Evolutionary conservation across 2,797 vertebrate species (phyloP).

Genomic region (Leucoraja ocellata): DNA sequence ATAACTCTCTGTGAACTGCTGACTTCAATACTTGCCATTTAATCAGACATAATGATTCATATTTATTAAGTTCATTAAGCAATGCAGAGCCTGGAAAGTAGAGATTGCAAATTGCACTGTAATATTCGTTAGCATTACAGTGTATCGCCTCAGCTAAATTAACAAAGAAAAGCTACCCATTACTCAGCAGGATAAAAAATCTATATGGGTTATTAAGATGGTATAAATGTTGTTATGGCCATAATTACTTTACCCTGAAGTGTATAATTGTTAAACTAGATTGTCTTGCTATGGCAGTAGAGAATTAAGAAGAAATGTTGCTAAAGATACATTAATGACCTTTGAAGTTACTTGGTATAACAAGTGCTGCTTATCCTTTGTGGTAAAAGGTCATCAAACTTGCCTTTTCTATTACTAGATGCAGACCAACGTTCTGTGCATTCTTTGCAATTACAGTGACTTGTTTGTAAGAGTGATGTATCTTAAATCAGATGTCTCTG

Average conservation of each 20-base stretch:
- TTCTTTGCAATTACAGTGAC: background rate
- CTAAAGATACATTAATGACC: background rate
- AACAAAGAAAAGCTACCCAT: background rate
- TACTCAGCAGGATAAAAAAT: background rate
- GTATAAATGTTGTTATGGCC: background rate
- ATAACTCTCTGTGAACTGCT: background rate
- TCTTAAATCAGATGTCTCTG: background rate
- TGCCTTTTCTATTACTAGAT: background rate
- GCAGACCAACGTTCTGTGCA: background rate
- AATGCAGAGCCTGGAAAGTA: background rate
- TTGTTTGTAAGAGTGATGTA: background rate
- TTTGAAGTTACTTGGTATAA: background rate
- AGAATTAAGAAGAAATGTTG: constrained; percentile 1
- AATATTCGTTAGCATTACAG: background rate
- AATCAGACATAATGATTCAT: constrained; percentile 28
- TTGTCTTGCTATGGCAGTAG: constrained; percentile 5
- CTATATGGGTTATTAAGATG: background rate
- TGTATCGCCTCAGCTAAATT: background rate
- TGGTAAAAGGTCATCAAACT: background rate
- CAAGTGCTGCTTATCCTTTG: background rate
- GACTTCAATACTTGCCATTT: constrained; percentile 31
- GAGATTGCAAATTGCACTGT: background rate
- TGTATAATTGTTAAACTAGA: background rate
- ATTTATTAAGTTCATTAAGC: constrained; percentile 30
- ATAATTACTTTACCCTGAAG: constrained; percentile 16